Evolutionary conservation across 2,888 invertebrate genomes (phyloP), one percentile per base, ranked within the genome.

Genomic region (Meandrusa payeni): DNA sequence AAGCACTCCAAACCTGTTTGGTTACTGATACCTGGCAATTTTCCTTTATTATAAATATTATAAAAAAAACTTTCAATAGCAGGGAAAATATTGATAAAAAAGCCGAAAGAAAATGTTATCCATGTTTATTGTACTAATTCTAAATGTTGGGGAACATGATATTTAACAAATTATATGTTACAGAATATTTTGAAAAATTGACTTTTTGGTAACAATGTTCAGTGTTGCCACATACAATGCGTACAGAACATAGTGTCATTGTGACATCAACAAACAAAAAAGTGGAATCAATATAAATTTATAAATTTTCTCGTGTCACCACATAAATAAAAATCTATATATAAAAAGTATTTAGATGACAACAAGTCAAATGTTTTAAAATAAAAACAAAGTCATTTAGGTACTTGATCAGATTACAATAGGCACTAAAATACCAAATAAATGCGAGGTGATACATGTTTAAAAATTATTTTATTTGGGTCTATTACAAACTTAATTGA

Each of bases 91-190:
- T n/a, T 28, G 12, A 33, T 44, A 57, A 67, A 61, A 61, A 50
- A 65, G 63, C 65, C 48, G 48, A 33, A 34, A 46, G 41, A 45
- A 62, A 64, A 67, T 75, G 73, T 81, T 81, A 80, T 75, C 76
- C 66, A 71, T 76, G 70, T 83, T 82, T 85, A 82, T 75, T 79
- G 69, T 66, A 71, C 70, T 79, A 77, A 79, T 72, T 60, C 76
- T 80, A 78, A 53, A 50, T 68, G 68, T 76, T 77, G 73, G 72
- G 74, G 77, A 55, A 77, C 76, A 75, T 76, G 76, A 72, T 68
- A 62, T 62, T 58, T 54, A 66, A 69, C 64, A 64, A 64, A 69
- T 61, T 62, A 66, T 59, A 60, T 63, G 61, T 71, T 55, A 70
- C 56, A 54, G 52, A 54, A 51, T 64, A 59, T 68, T 58, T 47